phyloP scores from a whole-genome alignment of 2,888 invertebrate species.

The Oscheius sp. region DNA sequence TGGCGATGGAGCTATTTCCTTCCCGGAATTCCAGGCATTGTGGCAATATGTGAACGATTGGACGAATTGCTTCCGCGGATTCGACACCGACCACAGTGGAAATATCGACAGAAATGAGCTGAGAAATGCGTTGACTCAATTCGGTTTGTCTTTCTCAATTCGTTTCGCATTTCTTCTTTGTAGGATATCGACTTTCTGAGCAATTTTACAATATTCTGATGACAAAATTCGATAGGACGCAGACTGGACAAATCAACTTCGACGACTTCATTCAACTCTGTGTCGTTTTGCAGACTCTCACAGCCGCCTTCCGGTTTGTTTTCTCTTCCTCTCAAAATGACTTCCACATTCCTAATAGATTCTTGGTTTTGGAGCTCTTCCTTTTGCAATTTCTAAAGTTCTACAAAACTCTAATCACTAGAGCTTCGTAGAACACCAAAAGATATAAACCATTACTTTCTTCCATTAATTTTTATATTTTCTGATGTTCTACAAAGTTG shows the following conservation, averaged over 20 bases:
- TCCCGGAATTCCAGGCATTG: constrained; percentile 91
- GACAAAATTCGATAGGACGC: constrained; percentile 90
- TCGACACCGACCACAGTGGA: constrained; percentile 86
- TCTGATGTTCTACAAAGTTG: too few relatives aligned
- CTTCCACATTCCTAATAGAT: too few relatives aligned
- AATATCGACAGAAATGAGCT: constrained; percentile 90
- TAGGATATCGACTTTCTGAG: constrained; percentile 80
- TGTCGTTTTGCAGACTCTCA: constrained; percentile 70
- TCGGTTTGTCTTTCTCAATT: constrained; percentile 72
- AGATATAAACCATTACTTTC: too few relatives aligned
- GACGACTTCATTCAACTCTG: constrained; percentile 97
- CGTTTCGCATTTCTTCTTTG: constrained; percentile 14
- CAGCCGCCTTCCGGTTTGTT: constrained; percentile 81
- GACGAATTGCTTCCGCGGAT: constrained; percentile 92
- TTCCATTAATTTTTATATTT: too few relatives aligned
- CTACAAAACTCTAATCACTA: too few relatives aligned
- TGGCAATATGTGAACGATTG: constrained; percentile 99
- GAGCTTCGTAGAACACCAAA: too few relatives aligned
- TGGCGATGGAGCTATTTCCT: constrained; percentile 86
- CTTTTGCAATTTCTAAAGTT: too few relatives aligned
- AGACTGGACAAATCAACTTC: constrained; percentile 89
- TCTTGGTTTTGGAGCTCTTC: too few relatives aligned
- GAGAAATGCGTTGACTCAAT: constrained; percentile 86
- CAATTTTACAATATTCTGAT: constrained; percentile 83
- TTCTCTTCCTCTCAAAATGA: not conserved